Base-by-base conservation (phyloP, 2,113 vertebrate genomes). In the Cryptotis parvus region DNA sequence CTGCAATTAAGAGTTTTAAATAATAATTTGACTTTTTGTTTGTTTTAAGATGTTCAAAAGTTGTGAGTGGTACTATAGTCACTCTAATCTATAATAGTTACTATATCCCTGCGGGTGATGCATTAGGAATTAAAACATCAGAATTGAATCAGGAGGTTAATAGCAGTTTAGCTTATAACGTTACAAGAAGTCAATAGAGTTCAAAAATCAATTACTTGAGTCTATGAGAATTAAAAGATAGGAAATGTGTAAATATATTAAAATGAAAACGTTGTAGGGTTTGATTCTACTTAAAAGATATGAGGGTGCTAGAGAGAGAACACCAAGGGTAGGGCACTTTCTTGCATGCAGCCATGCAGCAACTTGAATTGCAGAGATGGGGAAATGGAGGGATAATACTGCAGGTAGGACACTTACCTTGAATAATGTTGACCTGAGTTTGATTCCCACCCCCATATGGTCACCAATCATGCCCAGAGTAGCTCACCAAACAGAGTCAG, bases 111-210 rank as follows among this genome's bases (percentile, higher is more conserved):
- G 10, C 27, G 22, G 37, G 16, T 33, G 29, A 70, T 84, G 1
- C 18, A 33, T 80, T 88, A 80, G 68, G n/a, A 72, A 88, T n/a
- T 79, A 22, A 86, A 75, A 11, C 49, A 87, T n/a, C 10, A 92
- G 33, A 41, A 81, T 1, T 3, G 41, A 72, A 75, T 39, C 9
- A 1, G 24, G 16, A 49, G 8, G 58, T 89, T 14, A 18, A n/a
- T 61, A 61, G n/a, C n/a, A n/a, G n/a, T n/a, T 31, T 61, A 11
- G 12, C 75, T 3, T 33, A 29, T 33, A 73, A 83, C 49, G 18
- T 58, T 22, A 70, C 12, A 89, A 78, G n/a, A 7, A 76, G n/a
- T n/a, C n/a, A n/a, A 15, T 77, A 77, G 49, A 65, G 68, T 52
- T 55, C 85, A 24, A 18, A 3, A n/a, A n/a, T n/a, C n/a, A n/a